Percentiles rank a stretch among this genome's conserved stretches.
These are phyloP conservation scores for Dascyllus trimaculatus DNA, from an alignment of 2,113 vertebrate genomes.

Conservation along the genomic window DNA sequence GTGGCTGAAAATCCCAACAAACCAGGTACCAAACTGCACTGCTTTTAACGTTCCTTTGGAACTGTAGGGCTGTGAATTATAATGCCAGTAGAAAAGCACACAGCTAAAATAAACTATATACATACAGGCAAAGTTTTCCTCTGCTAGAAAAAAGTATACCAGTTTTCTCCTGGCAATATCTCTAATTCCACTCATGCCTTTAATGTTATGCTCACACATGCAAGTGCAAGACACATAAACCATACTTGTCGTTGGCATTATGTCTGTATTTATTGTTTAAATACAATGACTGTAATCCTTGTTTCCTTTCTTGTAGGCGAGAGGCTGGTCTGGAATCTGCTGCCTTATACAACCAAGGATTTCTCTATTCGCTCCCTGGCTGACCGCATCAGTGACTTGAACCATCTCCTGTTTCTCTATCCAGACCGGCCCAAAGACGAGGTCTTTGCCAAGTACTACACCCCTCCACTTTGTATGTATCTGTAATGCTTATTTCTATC, in stretches of 20 bases:
- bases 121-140: background rate
- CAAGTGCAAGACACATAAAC: background rate
- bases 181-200: too few relatives aligned
- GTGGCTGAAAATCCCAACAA: conserved; percentile 88
- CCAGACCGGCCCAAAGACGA: conserved; percentile 96
- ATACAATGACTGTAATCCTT: background rate
- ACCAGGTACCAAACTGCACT: conserved; percentile 68
- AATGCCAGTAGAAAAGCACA: background rate
- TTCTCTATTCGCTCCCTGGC: conserved; percentile 98
- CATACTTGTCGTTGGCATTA: background rate
- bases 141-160: background rate
- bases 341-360: conserved; percentile 98
- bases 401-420: conserved; percentile 94
- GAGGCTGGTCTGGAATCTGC: conserved; percentile 97
- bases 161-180: too few relatives aligned
- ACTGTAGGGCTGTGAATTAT: background rate
- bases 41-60: background rate
- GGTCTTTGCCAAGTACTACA: conserved; percentile 98
- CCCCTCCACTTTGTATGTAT: conserved; percentile 92
- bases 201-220: background rate
- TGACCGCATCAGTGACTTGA: conserved; percentile 95
- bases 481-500: background rate
- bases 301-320: conserved; percentile 84
- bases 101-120: background rate
- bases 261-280: background rate